A percentile compares a stretch with the other conserved stretches of the same genome.
Conservation (phyloP, 2,888 invertebrate genomes). For the Parnassius glacialis region DNA sequence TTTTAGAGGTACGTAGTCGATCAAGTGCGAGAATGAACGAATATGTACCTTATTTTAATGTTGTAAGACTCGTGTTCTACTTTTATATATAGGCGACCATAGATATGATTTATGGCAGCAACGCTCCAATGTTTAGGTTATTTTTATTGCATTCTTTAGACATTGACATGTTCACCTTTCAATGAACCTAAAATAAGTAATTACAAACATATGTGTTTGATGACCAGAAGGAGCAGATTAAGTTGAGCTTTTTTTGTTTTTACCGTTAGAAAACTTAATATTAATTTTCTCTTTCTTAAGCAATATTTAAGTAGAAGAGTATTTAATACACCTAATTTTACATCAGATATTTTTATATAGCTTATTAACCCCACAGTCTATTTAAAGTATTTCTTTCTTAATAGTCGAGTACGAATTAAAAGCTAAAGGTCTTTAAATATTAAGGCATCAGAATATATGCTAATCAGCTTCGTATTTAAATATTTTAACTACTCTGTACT, state of each 20-base stretch:
- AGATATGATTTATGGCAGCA: constrained; percentile 37
- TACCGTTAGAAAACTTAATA: too few species aligned
- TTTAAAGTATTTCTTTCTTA: too few species aligned
- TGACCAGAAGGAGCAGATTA: constrained; percentile 5
- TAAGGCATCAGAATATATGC: too few species aligned
- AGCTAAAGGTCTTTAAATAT: too few species aligned
- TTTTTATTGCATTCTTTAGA: constrained; percentile 33
- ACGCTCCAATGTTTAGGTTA: constrained; percentile 32
- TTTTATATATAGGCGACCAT: neutral
- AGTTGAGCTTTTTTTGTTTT: neutral
- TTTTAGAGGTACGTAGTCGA: neutral
- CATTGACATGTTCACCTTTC: constrained; percentile 36
- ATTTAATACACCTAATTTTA: too few species aligned
- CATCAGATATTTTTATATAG: too few species aligned
- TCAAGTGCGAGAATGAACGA: neutral
- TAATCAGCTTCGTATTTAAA: too few species aligned
- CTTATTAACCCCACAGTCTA: too few species aligned
- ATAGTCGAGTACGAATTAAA: too few species aligned
- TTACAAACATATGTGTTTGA: constrained; percentile 15
- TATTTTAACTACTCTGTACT: too few species aligned
- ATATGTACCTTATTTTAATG: constrained; percentile 2
- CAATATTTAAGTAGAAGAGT: too few species aligned
- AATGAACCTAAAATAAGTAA: constrained; percentile 23
- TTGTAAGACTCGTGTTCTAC: neutral
- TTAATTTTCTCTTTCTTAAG: too few species aligned